Base-by-base conservation (phyloP, 2,797 vertebrate species). In the Mus spretus region DNA sequence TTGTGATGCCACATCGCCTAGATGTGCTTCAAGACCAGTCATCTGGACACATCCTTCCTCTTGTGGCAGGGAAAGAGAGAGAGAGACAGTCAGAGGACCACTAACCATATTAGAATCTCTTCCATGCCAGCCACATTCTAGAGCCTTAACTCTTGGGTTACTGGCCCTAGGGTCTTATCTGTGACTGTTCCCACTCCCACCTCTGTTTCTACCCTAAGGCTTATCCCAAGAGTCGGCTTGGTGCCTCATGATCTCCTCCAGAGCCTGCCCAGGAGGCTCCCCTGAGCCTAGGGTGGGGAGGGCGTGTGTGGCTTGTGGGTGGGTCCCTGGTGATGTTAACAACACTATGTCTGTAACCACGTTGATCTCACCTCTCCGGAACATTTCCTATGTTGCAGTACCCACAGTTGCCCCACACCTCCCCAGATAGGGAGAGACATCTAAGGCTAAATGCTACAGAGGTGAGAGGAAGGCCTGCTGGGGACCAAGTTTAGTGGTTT, bases 21-120 rank as follows among this genome's bases (percentile, higher is more conserved):
- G 90, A 86, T 50, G 11, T 70, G 81, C 80, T 91, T 82, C 50
- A 79, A 70, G 77, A 94, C 80, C 70, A 13, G 65, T 85, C 86
- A 78, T 95, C 96, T 95, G 89, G 93, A 94, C 96, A 92, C 59
- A 93, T 97, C 94, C 93, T 96, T 97, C 96, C 92, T 84, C 90
- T 93, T 85, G 61, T 44, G 75, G 88, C 88, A 94, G 78, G n/a
- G 82, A 86, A 55, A 31, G 87, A 94, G 94, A 63, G 63, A 50
- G 50, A 70, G 63, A 81, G 79, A 37, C 57, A 90, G n/a, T n/a
- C n/a, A n/a, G 65, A 78, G 20, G 14, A 1, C 91, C 85, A 6
- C 28, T 57, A n/a, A 88, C 70, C 53, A 44, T 26, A 65, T 44
- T 37, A 59, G 34, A 57, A 26, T 31, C 20, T 59, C 26, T 57